Base-by-base conservation (phyloP, 2,888 invertebrate genomes). In the Choristoneura rosaceana region DNA sequence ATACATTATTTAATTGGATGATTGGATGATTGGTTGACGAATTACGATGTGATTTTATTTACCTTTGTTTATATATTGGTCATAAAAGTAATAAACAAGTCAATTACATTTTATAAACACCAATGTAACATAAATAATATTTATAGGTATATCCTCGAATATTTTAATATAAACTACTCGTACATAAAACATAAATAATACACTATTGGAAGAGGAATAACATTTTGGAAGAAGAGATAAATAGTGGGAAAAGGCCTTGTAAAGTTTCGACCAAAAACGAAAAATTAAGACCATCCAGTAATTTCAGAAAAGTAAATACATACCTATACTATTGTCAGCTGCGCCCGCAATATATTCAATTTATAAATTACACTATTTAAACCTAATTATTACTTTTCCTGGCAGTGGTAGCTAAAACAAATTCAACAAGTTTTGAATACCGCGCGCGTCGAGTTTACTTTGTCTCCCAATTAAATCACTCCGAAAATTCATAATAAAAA, bases 331-430 rank as follows among this genome's bases (percentile, higher is more conserved):
- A 58, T 59, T 33, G 33, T 38, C 47, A 73, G 41, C 63, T 52
- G 52, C 73, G 59, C 59, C 45, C 63, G 55, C 62, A 14, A 52
- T 8, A 47, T 62, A 62, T 62, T 62, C 8, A 25, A 58, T 61
- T 61, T 10, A 5, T 14, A 8, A 47, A 59, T 60, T 17, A 62
- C 73, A 68, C 73, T 73, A 58, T 45, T 52, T 70, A 62, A 33
- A 58, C 50, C 63, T 69, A 73, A 60, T 73, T 73, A 73, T 68
- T 73, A 69, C 59, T 73, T 68, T 67, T 38, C 10, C 50, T 68
- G 73, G 73, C 73, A 73, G 73, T 73, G 73, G 41, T 58, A 68
- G 71, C 67, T 71, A 45, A 61, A 71, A 67, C 59, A 67, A 71
- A 62, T n/a, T 4, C 33, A 52, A 14, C 45, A 55, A 62, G 55